phyloP scores from a whole-genome alignment of 2,888 invertebrate species.

The Monoplex corrugatus region DNA sequence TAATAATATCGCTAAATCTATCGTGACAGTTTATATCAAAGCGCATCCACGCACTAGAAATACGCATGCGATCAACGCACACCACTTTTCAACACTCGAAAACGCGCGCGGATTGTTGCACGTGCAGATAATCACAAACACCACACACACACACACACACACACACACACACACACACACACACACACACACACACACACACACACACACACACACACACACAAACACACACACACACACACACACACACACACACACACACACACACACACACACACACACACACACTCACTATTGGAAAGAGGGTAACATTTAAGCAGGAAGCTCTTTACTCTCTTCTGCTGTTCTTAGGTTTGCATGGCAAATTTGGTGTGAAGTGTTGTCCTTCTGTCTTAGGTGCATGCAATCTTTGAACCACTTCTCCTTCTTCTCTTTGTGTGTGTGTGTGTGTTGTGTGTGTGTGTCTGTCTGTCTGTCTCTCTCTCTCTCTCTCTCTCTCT shows the following conservation, averaged over 20 bases:
- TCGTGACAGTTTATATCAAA: too few species aligned
- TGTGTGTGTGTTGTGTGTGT: background rate
- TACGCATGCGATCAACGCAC: too few species aligned
- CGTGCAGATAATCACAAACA: background rate
- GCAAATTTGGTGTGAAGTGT: too few species aligned
- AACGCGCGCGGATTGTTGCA: background rate
- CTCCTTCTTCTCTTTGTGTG: background rate
- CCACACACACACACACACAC: background rate
- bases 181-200: background rate
- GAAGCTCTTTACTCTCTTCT: too few species aligned
- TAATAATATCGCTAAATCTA: too few species aligned
- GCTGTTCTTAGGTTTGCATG: too few species aligned
- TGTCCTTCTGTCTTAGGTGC: too few species aligned
- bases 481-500: conserved; percentile 27
- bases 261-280: background rate
- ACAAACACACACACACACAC: background rate
- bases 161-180: background rate
- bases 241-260: background rate
- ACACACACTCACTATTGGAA: background rate
- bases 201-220: background rate
- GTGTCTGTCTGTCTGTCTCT: conserved; percentile 26
- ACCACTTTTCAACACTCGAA: too few species aligned
- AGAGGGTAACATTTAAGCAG: too few species aligned
- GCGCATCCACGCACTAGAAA: too few species aligned
- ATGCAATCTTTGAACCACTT: too few species aligned